These are phyloP conservation scores for Apamea monoglypha DNA, from an alignment of 2,888 invertebrate species.

Conservation along the genomic window DNA sequence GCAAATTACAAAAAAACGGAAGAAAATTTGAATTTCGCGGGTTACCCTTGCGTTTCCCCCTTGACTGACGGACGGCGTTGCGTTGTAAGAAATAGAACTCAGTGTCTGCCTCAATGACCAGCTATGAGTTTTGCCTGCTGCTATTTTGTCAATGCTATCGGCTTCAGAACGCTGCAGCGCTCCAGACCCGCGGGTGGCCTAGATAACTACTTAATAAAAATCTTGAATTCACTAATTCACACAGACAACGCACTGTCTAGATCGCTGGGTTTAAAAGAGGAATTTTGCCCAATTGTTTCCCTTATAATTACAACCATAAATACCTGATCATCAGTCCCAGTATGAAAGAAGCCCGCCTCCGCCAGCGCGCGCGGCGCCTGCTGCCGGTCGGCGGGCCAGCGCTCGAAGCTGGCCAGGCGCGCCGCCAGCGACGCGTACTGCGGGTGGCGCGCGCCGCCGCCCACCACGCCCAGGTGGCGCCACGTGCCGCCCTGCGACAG, in stretches of 20 bases:
- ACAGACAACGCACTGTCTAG: background rate
- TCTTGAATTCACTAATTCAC: background rate
- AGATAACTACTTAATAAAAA: background rate
- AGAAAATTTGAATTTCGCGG: too few relatives aligned
- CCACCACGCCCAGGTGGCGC: constrained; percentile 84
- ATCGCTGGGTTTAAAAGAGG: background rate
- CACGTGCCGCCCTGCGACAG: constrained; percentile 81
- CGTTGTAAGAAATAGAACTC: background rate
- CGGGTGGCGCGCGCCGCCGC: constrained; percentile 90
- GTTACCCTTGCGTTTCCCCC: too few relatives aligned
- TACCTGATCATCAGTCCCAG: constrained; percentile 92
- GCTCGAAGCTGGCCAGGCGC: constrained; percentile 92
- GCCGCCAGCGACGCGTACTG: constrained; percentile 92
- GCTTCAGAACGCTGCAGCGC: background rate
- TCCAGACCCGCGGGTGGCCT: background rate
- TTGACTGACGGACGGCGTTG: background rate
- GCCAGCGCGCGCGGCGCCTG: constrained; percentile 95
- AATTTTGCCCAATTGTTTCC: background rate
- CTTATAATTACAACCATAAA: background rate
- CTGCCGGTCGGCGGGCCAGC: constrained; percentile 94
- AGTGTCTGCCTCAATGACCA: background rate
- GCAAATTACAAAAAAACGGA: background rate
- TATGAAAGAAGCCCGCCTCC: constrained; percentile 97
- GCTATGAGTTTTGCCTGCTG: background rate
- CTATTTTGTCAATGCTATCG: background rate